These are phyloP conservation scores for Solenopsis fugax DNA, from an alignment of 1,140 invertebrate species.

Conservation along the genomic window DNA sequence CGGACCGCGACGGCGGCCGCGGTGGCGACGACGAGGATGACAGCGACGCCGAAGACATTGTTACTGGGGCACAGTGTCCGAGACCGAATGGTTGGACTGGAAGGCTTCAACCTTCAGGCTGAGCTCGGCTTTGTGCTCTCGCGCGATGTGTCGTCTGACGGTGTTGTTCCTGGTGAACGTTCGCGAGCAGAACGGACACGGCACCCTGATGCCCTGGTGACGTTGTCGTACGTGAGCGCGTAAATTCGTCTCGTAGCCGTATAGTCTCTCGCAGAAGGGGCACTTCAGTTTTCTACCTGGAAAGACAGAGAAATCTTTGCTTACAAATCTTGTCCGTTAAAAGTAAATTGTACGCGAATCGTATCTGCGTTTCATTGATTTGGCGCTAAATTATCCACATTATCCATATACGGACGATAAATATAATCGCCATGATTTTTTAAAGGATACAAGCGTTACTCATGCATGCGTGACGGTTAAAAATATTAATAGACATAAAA, in stretches of 20 bases:
- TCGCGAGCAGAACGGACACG: constrained; percentile 94
- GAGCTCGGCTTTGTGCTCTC: constrained; percentile 93
- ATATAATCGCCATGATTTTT: neutral
- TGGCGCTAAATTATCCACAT: neutral
- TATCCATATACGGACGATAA: neutral
- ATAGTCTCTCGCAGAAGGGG: constrained; percentile 96
- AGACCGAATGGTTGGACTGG: constrained; percentile 87
- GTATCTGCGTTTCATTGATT: neutral
- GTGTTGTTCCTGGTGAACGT: constrained; percentile 98
- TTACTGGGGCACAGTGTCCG: constrained; percentile 84
- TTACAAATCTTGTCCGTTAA: neutral
- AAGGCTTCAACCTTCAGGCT: constrained; percentile 89
- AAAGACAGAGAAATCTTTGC: constrained; percentile 57
- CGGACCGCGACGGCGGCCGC: constrained; percentile 6
- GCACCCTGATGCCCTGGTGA: constrained; percentile 95
- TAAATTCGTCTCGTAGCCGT: constrained; percentile 96
- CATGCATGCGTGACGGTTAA: neutral
- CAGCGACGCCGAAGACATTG: constrained; percentile 61
- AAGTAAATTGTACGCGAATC: neutral
- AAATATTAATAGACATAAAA: neutral
- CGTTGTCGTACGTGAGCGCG: constrained; percentile 95
- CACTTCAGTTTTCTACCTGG: constrained; percentile 96
- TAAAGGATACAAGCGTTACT: neutral
- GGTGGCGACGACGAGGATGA: constrained; percentile 49
- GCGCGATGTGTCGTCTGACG: constrained; percentile 94